Evolutionary conservation across 2,797 vertebrate genomes (phyloP), one percentile per base, ranked within the genome.

Genomic region (Sebastes hubbsi): DNA sequence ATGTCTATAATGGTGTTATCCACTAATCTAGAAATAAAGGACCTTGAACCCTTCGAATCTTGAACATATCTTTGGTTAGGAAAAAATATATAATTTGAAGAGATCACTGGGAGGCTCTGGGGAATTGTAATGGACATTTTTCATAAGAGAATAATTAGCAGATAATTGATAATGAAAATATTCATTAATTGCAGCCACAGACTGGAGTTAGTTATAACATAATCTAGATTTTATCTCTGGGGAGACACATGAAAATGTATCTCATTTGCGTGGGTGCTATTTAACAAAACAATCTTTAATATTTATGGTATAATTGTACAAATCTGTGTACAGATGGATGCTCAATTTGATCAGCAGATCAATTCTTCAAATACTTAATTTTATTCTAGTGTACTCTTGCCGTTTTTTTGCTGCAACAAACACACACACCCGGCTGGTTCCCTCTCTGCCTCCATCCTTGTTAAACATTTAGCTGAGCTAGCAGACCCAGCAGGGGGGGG

Each of bases 401-500:
- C 20, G 16, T 60, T 18, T 29, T 49, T 30, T 30, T 38, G 36
- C 36, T 38, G 36, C 36, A 38, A 38, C 52, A 56, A 36, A 49
- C 60, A 30, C 64, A 52, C 30, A 24, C 68, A 55, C 60, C 25
- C 20, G 3, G 6, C 18, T 42, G 38, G 38, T 42, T 42, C 52
- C 54, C 36, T 49, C 27, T 30, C 59, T 24, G 55, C 32, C 60
- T 60, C 24, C 22, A 3, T 66, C 32, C 56, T 55, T 63, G 56
- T 78, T n/a, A 38, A 78, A 65, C 65, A 75, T 65, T 83, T 70
- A 70, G 64, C 75, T 82, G 70, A 70, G 64, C 30, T 59, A 8
- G 38, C 71, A 78, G 29, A 75, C 65, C 2, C 71, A 74, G 71
- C 29, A 38, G n/a, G 75, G 75, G 58, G 75, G n/a, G 75, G 75